Evolutionary conservation across 1,140 invertebrate species (phyloP), one percentile per base, ranked within the genome.

Genomic region (Macrobrachium rosenbergii): DNA sequence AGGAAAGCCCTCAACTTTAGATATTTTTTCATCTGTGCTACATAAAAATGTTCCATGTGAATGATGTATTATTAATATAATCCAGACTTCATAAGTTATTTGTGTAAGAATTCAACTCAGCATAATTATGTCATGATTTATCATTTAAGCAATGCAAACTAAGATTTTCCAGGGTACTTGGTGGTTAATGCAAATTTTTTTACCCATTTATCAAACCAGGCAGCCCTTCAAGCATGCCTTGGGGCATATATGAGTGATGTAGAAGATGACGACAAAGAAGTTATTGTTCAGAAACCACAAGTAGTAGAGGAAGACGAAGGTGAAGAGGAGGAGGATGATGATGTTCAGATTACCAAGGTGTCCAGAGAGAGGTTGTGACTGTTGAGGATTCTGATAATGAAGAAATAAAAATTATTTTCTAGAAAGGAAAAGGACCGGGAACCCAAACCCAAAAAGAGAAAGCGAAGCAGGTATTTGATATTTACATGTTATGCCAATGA

Each of bases 371-470:
- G 60, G 75, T 89, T 45, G 73, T 89, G 5, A 89, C 88, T 8
- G 87, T 89, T 58, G 84, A 87, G 28, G 88, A 89, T 59, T 89
- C 88, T 7, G 88, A 89, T 28, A 92, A 92, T 91, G 92, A 93
- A 88, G 92, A 94, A 88, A 60, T 76, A 8, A 87, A 87, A 58
- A 73, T 80, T 3, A 87, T n/a, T n/a, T n/a, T n/a, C n/a, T 78
- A 67, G 85, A 89, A 23, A 80, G 82, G 62, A 89, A 91, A 91
- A 92, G 90, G 86, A 91, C 90, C 76, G 91, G 92, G 28, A 92
- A 90, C 90, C 91, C 89, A 78, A 83, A 60, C 58, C 83, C 16
- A 89, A 89, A 60, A 89, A 88, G 73, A 83, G 81, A 28, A 83
- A 90, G 85, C 78, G 89, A 90, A 89, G 84, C 88, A 90, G 89